These are phyloP conservation scores for Ischnura elegans DNA, from an alignment of 2,888 invertebrate genomes.

Conservation along the genomic window DNA sequence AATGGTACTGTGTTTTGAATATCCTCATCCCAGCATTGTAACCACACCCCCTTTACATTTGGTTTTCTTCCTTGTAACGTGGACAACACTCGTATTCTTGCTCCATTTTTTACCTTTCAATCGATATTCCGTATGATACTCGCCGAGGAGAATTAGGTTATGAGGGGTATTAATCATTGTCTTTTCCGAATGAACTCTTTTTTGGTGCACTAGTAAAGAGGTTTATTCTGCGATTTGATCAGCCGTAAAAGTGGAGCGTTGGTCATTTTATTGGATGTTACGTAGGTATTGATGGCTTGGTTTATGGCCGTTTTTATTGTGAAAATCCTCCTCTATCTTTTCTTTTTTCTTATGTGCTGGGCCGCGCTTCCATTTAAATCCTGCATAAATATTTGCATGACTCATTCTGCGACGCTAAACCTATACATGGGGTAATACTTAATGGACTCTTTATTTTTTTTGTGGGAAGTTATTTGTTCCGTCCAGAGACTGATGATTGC, in stretches of 20 bases:
- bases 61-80: not conserved
- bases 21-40: not conserved
- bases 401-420: not conserved
- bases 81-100: not conserved
- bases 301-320: not conserved
- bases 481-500: no score
- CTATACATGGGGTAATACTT: no score
- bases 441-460: no score
- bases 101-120: not conserved
- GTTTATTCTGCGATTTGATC: not conserved
- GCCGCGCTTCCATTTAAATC: not conserved
- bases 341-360: not conserved
- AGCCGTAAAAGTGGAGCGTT: conserved; percentile 4
- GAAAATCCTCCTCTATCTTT: not conserved
- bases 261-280: conserved; percentile 35
- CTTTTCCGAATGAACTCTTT: not conserved
- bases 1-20: not conserved
- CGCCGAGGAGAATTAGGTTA: not conserved
- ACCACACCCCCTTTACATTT: not conserved
- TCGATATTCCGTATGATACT: not conserved
- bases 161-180: conserved; percentile 3
- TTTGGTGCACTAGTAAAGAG: not conserved
- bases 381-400: not conserved
- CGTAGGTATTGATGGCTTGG: not conserved
- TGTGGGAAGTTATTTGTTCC: no score